Evolutionary conservation across 2,888 invertebrate species (phyloP).

Genomic region (Drosophila siamana): DNA sequence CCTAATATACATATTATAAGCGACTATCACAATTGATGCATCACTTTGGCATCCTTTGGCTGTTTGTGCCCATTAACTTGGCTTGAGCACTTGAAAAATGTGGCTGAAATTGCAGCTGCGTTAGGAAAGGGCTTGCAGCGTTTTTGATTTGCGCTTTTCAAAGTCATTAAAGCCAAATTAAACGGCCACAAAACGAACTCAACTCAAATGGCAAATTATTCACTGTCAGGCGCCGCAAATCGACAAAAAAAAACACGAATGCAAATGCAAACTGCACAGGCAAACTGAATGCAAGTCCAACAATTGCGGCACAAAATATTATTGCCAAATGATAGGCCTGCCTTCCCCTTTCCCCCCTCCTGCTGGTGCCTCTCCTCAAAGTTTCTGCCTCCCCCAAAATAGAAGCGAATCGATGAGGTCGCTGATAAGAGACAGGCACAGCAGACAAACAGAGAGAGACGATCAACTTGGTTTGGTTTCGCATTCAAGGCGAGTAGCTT

Average conservation of each 20-base stretch:
- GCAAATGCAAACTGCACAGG: constrained; percentile 33
- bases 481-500: constrained; percentile 77
- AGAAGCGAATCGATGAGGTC: constrained; percentile 41
- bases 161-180: constrained; percentile 72
- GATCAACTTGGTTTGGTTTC: constrained; percentile 18
- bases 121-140: constrained; percentile 58
- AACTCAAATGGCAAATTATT: constrained; percentile 80
- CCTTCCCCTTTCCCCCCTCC: background rate
- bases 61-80: constrained; percentile 13
- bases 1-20: constrained; percentile 1
- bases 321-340: constrained; percentile 65
- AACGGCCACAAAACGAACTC: constrained; percentile 57
- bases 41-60: constrained; percentile 11
- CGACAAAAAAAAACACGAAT: constrained; percentile 33
- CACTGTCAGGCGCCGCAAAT: constrained; percentile 74
- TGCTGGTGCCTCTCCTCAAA: background rate
- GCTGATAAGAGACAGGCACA: constrained; percentile 47
- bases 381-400: background rate
- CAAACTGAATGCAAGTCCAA: constrained; percentile 23
- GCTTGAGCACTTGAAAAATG: constrained; percentile 24
- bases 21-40: background rate
- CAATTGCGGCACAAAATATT: constrained; percentile 62
- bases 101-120: constrained; percentile 11
- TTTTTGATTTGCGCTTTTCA: constrained; percentile 67
- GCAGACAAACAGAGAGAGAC: constrained; percentile 23